phyloP scores from a whole-genome alignment of 2,888 invertebrate genomes.

The Galeruca laticollis region DNA sequence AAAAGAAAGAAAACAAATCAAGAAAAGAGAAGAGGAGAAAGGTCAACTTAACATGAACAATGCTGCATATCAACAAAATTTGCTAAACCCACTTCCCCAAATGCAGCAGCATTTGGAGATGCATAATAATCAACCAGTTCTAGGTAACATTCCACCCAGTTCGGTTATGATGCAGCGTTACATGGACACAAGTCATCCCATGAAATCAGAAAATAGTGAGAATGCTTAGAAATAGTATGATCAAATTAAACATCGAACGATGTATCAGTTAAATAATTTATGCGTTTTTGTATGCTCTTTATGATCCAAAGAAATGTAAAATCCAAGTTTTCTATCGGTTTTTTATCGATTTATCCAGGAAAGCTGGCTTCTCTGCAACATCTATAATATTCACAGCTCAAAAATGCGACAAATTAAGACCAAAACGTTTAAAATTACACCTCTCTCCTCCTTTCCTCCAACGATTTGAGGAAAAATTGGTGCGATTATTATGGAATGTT shows the following conservation, averaged over 20 bases:
- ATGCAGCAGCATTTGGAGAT: conserved; percentile 65
- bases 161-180: conserved; percentile 48
- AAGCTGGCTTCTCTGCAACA: too few relatives aligned
- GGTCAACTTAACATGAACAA: conserved; percentile 68
- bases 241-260: background rate
- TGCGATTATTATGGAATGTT: too few relatives aligned
- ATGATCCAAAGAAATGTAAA: too few relatives aligned
- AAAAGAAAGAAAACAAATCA: conserved; percentile 90
- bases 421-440: too few relatives aligned
- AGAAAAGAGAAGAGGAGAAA: conserved; percentile 74
- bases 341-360: too few relatives aligned
- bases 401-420: too few relatives aligned
- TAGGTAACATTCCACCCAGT: conserved; percentile 43
- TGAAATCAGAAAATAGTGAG: conserved; percentile 49
- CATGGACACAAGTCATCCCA: conserved; percentile 45
- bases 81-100: conserved; percentile 69
- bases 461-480: too few relatives aligned
- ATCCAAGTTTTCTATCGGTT: too few relatives aligned
- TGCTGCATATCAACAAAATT: conserved; percentile 67
- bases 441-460: too few relatives aligned
- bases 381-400: too few relatives aligned
- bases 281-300: too few relatives aligned
- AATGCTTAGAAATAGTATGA: conserved; percentile 46
- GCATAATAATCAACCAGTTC: conserved; percentile 66
- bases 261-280: too few relatives aligned